Evolutionary conservation across 2,113 vertebrate genomes (phyloP).

Genomic region (Ciconia stormi): DNA sequence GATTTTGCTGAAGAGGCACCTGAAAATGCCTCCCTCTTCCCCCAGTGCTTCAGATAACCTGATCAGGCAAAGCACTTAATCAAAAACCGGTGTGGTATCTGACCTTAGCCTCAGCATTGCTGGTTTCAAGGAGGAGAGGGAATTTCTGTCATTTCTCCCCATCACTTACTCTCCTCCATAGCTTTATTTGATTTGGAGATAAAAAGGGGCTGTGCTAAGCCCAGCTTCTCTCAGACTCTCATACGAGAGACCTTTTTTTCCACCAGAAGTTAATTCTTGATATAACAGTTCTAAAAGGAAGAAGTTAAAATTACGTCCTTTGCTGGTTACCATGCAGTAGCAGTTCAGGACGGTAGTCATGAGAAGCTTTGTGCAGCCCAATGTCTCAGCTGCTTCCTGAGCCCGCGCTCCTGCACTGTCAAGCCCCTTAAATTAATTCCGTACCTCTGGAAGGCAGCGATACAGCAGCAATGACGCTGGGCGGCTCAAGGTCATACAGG

Average conservation of each 20-base stretch:
- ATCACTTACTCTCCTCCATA: not conserved
- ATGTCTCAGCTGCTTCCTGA: not conserved
- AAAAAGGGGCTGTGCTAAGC: not conserved
- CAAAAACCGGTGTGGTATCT: not conserved
- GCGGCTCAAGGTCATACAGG: not conserved
- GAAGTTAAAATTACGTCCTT: not conserved
- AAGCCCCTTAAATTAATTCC: not conserved
- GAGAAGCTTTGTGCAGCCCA: fast-evolving
- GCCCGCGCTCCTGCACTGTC: not conserved
- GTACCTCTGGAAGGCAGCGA: not conserved
- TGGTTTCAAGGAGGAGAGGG: not conserved
- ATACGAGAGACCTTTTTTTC: not conserved
- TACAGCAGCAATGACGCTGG: fast-evolving
- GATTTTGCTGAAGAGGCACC: not conserved
- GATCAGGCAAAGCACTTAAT: not conserved
- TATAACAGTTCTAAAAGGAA: not conserved
- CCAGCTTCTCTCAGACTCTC: not conserved
- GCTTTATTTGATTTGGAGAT: not conserved
- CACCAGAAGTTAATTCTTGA: not conserved
- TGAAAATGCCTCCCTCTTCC: not conserved
- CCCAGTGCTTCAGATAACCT: not conserved
- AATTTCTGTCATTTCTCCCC: not conserved
- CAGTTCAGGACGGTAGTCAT: not conserved
- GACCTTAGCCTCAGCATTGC: not conserved
- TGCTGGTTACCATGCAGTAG: not conserved